Evolutionary conservation across 1,140 invertebrate genomes (phyloP).

Genomic region (Zaprionus ornatus): DNA sequence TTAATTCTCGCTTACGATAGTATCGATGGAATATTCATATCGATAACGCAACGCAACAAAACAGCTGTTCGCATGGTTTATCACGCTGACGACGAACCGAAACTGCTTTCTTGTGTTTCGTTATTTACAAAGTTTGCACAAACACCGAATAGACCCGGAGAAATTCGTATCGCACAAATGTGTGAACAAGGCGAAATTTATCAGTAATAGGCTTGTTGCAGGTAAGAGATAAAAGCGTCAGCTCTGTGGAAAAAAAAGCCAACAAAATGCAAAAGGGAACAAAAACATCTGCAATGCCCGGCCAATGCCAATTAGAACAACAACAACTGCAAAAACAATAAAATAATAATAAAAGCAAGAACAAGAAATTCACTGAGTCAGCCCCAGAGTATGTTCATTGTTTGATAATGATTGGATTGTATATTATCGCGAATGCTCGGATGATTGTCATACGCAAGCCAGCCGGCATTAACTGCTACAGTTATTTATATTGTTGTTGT

Average conservation of each 20-base stretch:
- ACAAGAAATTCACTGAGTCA: conserved; percentile 38
- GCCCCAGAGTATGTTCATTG: conserved; percentile 28
- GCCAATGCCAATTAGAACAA: conserved; percentile 36
- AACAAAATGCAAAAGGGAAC: conserved; percentile 3
- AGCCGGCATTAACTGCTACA: conserved; percentile 22
- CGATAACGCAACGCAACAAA: conserved; percentile 20
- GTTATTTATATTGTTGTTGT: conserved; percentile 13
- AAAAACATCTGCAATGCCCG: conserved; percentile 17
- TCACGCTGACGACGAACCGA: conserved; percentile 32
- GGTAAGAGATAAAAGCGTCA: conserved; percentile 16
- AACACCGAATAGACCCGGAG: conserved; percentile 23
- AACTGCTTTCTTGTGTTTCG: conserved; percentile 43
- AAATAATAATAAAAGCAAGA: conserved; percentile 1
- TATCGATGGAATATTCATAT: conserved; percentile 21
- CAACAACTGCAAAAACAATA: conserved; percentile 44
- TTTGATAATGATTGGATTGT: conserved; percentile 47
- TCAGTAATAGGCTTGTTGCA: conserved; percentile 43
- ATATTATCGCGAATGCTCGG: conserved; percentile 31
- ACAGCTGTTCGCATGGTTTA: conserved; percentile 44
- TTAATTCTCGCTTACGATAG: conserved; percentile 11
- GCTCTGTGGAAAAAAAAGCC: neutral
- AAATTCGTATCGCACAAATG: conserved; percentile 60
- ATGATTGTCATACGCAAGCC: conserved; percentile 26
- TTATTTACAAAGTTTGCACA: conserved; percentile 58
- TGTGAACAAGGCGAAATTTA: conserved; percentile 41